Percentiles rank a stretch among this genome's conserved stretches.
Conservation (phyloP, 2,888 invertebrate genomes). For the Catocala nupta region DNA sequence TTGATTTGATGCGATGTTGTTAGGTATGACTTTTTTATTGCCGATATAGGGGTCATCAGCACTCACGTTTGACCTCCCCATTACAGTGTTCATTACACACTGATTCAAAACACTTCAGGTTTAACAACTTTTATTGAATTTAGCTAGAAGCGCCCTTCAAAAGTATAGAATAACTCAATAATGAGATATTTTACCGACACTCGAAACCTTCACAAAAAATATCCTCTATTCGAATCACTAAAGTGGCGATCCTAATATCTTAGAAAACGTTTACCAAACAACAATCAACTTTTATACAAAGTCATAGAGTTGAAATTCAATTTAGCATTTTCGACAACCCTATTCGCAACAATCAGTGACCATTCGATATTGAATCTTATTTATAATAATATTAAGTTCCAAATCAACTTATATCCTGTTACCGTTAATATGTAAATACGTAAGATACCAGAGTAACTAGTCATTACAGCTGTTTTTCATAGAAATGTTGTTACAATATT, state of each 20-base stretch:
- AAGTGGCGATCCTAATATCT: conserved; percentile 22
- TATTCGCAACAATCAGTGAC: conserved; percentile 11
- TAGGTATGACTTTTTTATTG: too few species aligned
- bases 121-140: conserved; percentile 26
- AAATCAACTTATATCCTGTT: conserved; percentile 6
- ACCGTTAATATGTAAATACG: too few species aligned
- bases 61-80: conserved; percentile 18
- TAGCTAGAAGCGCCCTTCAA: conserved; percentile 38
- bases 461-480: too few species aligned
- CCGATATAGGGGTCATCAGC: background rate
- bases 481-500: too few species aligned
- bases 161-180: conserved; percentile 56
- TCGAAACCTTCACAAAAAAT: conserved; percentile 54
- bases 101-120: conserved; percentile 21
- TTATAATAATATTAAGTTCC: background rate
- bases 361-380: conserved; percentile 24
- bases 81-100: conserved; percentile 6
- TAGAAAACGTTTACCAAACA: conserved; percentile 13
- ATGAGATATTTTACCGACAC: conserved; percentile 48
- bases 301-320: conserved; percentile 1
- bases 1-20: too few species aligned
- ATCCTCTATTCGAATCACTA: conserved; percentile 61
- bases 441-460: too few species aligned
- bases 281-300: background rate
- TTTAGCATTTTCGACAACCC: conserved; percentile 5